phyloP scores from a whole-genome alignment of 2,888 invertebrate species.

The Pteria penguin region DNA sequence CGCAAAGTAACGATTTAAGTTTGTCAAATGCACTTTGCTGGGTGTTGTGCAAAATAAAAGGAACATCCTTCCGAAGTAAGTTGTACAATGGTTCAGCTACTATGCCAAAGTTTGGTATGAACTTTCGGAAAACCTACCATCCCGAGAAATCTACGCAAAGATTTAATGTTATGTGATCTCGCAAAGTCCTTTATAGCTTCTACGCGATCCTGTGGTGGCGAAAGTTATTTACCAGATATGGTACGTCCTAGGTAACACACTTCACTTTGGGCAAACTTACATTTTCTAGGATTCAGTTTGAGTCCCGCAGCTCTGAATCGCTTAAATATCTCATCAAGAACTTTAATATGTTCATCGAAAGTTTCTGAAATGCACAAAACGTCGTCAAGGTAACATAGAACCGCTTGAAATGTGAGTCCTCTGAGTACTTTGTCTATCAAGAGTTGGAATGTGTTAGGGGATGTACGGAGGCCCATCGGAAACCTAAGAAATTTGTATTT shows the following conservation, averaged over 20 bases:
- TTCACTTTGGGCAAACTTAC: conserved; percentile 12
- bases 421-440: conserved; percentile 46
- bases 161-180: not conserved
- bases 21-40: not conserved
- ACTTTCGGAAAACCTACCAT: conserved; percentile 34
- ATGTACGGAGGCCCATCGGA: conserved; percentile 35
- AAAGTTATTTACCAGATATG: conserved; percentile 18
- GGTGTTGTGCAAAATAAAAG: conserved; percentile 1
- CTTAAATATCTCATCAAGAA: conserved; percentile 34
- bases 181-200: conserved; percentile 21
- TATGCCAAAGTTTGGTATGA: conserved; percentile 31
- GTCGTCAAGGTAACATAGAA: conserved; percentile 50
- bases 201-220: conserved; percentile 10
- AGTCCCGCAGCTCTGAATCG: conserved; percentile 34
- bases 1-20: conserved; percentile 2
- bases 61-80: conserved; percentile 19
- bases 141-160: conserved; percentile 17
- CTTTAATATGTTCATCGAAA: conserved; percentile 40
- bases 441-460: conserved; percentile 46
- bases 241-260: conserved; percentile 32
- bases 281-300: conserved; percentile 30
- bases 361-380: conserved; percentile 28
- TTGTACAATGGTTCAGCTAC: conserved; percentile 18
- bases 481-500: conserved; percentile 43
- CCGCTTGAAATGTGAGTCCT: conserved; percentile 35